These are phyloP conservation scores for Seira sanloemensis DNA, from an alignment of 2,888 invertebrate species.

Conservation along the genomic window DNA sequence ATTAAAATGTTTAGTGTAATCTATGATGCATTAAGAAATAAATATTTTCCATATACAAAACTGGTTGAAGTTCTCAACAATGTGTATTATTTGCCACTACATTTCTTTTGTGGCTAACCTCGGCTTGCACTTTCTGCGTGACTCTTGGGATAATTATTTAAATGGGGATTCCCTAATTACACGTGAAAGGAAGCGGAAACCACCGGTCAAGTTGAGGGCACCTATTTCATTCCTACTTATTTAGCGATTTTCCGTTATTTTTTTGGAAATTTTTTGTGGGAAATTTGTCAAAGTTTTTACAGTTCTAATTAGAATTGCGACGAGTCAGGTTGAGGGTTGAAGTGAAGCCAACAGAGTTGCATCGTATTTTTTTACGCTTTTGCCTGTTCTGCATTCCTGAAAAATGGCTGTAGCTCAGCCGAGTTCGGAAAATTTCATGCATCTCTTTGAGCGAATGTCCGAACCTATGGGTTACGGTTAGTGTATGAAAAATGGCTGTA, in stretches of 20 bases:
- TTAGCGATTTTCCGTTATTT: neutral
- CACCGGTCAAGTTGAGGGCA: no score
- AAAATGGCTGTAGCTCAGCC: neutral
- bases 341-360: neutral
- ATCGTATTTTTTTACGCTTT: neutral
- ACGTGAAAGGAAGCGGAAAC: neutral
- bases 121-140: neutral
- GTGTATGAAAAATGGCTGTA: neutral
- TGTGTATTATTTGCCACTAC: neutral
- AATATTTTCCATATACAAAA: no score
- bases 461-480: conserved; percentile 59
- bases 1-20: neutral
- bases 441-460: conserved; percentile 56
- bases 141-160: neutral
- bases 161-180: no score
- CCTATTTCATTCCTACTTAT: neutral
- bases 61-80: no score
- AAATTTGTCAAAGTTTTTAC: neutral
- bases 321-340: neutral
- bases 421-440: conserved; percentile 44
- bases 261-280: neutral
- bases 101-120: neutral
- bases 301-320: neutral
- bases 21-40: no score
- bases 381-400: neutral